A percentile compares a stretch with the other conserved stretches of the same genome.
These are phyloP conservation scores for Dinomys branickii DNA, from an alignment of 2,113 vertebrate species.

Conservation along the genomic window DNA sequence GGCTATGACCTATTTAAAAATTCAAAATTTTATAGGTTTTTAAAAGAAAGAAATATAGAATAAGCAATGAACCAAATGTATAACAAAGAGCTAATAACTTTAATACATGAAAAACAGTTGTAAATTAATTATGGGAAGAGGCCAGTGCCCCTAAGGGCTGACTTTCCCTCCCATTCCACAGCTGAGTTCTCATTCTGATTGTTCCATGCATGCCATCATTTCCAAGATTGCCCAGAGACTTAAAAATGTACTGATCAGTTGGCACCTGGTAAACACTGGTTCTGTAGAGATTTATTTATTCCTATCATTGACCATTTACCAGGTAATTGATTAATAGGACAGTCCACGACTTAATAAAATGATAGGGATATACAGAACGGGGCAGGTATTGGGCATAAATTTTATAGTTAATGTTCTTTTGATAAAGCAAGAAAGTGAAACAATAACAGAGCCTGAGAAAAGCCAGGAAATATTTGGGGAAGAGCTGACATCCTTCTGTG, in stretches of 20 bases:
- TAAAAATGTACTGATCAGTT: neutral
- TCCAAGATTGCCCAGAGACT: neutral
- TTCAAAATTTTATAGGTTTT: neutral
- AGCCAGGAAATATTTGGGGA: neutral
- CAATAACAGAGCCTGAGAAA: neutral
- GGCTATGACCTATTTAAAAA: neutral
- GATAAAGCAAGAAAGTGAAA: neutral
- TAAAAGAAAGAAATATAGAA: neutral
- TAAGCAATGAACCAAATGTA: constrained; percentile 13
- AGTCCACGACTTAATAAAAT: neutral
- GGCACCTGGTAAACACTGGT: neutral
- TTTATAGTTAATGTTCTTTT: neutral
- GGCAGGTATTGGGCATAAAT: neutral
- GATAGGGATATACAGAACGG: neutral
- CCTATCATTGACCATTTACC: neutral
- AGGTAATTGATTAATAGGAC: neutral
- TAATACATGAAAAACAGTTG: neutral
- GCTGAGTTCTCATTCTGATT: neutral
- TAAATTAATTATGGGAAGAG: constrained; percentile 6
- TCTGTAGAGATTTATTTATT: neutral
- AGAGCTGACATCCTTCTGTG: neutral
- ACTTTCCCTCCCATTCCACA: neutral
- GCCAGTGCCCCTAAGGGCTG: neutral
- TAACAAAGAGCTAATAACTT: neutral
- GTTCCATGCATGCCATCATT: neutral